A percentile compares a stretch with the other conserved stretches of the same genome.
Evolutionary conservation across 2,797 vertebrate species (phyloP).

Genomic region (Orientallactaga sibirica): DNA sequence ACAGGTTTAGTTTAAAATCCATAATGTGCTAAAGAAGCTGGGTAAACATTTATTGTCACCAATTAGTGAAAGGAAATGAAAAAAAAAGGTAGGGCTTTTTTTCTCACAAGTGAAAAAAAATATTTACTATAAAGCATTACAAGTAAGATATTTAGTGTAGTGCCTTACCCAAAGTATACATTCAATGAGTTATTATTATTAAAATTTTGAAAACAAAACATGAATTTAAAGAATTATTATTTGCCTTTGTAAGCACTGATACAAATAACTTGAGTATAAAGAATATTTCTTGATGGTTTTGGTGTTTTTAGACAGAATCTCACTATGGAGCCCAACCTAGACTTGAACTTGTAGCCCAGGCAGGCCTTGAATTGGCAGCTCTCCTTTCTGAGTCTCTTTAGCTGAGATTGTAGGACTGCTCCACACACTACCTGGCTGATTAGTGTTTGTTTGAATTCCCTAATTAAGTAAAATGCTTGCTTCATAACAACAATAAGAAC

Average conservation of each 20-base stretch:
- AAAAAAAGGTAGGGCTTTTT: neutral
- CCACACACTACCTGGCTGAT: neutral
- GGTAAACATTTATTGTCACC: neutral
- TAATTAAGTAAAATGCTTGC: constrained; percentile 31
- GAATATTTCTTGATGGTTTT: neutral
- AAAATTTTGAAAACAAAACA: constrained; percentile 18
- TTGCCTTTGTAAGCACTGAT: constrained; percentile 15
- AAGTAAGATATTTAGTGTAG: neutral
- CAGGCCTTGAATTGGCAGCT: no score
- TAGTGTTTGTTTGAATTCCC: neutral
- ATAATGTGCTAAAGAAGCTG: neutral
- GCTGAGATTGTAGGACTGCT: neutral
- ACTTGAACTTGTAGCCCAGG: neutral
- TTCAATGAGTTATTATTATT: neutral
- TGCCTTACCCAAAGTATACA: neutral
- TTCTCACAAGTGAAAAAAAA: neutral
- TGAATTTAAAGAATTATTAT: constrained; percentile 3
- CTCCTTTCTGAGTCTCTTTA: neutral
- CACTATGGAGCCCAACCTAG: neutral
- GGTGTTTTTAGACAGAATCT: neutral
- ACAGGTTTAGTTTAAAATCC: neutral
- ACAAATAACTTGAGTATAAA: constrained; percentile 13
- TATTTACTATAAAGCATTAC: neutral
- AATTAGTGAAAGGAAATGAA: neutral
- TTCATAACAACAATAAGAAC: constrained; percentile 18